Percentiles rank a stretch among this genome's conserved stretches.
Conservation (phyloP, 2,797 vertebrate genomes). For the Pipistrellus kuhlii region DNA sequence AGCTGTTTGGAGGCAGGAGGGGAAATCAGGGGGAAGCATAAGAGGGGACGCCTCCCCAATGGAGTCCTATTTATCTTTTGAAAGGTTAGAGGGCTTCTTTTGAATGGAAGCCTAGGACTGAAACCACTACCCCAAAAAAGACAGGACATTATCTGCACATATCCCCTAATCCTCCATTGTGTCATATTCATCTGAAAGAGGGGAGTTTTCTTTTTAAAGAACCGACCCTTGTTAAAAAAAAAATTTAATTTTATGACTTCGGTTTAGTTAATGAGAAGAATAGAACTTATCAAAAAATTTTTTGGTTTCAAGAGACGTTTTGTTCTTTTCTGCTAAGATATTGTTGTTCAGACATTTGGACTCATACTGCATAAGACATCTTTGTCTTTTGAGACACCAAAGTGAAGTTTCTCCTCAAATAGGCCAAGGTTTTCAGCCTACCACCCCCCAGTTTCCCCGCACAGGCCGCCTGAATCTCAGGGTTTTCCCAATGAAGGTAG, state of each 20-base stretch:
- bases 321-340: background rate
- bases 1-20: background rate
- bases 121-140: conserved; percentile 46
- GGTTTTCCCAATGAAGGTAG: background rate
- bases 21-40: background rate
- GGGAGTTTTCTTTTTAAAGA: conserved; percentile 44
- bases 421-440: background rate
- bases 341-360: conserved; percentile 50
- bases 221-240: background rate
- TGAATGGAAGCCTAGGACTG: conserved; percentile 58
- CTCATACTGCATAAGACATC: background rate
- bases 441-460: background rate
- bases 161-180: background rate
- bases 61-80: conserved; percentile 31
- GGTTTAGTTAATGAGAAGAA: conserved; percentile 39
- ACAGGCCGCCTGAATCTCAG: background rate
- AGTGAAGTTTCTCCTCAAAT: conserved; percentile 41
- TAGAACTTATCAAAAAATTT: background rate
- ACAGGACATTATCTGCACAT: background rate
- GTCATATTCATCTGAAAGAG: conserved; percentile 1
- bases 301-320: conserved; percentile 18
- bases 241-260: background rate
- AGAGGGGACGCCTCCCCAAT: background rate
- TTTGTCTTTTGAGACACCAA: conserved; percentile 18
- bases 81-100: conserved; percentile 68